phyloP scores from a whole-genome alignment of 1,140 invertebrate genomes.

The Zaprionus ornatus region DNA sequence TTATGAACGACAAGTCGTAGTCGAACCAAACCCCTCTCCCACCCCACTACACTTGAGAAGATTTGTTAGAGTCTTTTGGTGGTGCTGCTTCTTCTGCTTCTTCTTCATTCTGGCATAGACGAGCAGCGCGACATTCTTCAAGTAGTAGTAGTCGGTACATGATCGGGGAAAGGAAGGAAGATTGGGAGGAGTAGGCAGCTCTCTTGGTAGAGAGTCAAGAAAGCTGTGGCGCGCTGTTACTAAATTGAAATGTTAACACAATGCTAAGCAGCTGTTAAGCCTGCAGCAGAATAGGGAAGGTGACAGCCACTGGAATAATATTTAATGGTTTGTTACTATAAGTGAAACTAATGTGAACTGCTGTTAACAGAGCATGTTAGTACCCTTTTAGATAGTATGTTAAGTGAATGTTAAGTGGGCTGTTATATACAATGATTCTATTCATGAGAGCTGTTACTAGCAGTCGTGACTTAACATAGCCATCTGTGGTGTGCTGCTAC shows the following conservation, averaged over 20 bases:
- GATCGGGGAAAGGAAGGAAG: neutral
- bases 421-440: neutral
- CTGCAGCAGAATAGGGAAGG: neutral
- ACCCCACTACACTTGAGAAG: neutral
- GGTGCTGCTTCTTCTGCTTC: neutral
- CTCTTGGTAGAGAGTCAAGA: neutral
- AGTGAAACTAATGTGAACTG: neutral
- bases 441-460: neutral
- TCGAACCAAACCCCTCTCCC: neutral
- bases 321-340: neutral
- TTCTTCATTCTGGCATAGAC: neutral
- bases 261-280: neutral
- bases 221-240: neutral
- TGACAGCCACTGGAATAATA: neutral
- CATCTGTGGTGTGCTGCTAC: neutral
- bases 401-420: neutral
- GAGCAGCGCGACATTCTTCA: neutral
- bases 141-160: neutral
- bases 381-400: too few relatives aligned
- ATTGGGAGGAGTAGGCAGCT: neutral
- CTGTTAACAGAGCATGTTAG: neutral
- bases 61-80: neutral
- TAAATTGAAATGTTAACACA: neutral
- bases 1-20: constrained; percentile 55
- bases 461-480: neutral